phyloP scores from a whole-genome alignment of 2,113 vertebrate species.

The Podarcis cretensis region DNA sequence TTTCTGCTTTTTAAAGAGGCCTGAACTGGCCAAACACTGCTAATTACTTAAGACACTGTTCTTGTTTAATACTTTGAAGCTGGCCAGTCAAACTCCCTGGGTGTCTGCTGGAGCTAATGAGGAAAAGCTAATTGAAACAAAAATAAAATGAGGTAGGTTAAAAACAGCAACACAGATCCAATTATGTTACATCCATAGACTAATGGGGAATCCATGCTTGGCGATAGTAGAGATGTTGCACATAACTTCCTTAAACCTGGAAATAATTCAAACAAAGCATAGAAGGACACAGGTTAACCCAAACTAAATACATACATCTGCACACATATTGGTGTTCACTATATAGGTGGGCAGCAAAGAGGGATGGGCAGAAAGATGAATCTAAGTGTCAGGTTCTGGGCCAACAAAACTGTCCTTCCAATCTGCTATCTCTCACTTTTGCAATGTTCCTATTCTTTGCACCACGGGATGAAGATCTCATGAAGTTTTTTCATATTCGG shows the following conservation, averaged over 20 bases:
- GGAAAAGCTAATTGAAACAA: conserved; percentile 74
- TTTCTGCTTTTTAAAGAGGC: conserved; percentile 38
- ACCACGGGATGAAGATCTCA: conserved; percentile 51
- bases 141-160: conserved; percentile 89
- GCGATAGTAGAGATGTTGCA: conserved; percentile 72
- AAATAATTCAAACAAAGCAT: conserved; percentile 82
- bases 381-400: conserved; percentile 71
- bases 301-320: conserved; percentile 83
- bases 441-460: not conserved
- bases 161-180: conserved; percentile 83
- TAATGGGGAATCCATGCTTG: conserved; percentile 81
- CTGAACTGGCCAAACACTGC: conserved; percentile 73
- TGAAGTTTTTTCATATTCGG: conserved; percentile 54
- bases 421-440: conserved; percentile 66
- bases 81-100: conserved; percentile 81
- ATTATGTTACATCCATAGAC: conserved; percentile 81
- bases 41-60: conserved; percentile 71
- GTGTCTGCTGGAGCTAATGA: conserved; percentile 78
- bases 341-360: conserved; percentile 73
- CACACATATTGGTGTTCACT: conserved; percentile 78
- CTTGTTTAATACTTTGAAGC: conserved; percentile 70
- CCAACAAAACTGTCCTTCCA: conserved; percentile 69
- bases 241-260: conserved; percentile 72
- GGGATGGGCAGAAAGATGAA: conserved; percentile 59
- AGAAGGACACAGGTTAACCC: conserved; percentile 81